These are phyloP conservation scores for Ochotona princeps DNA, from an alignment of 2,113 vertebrate genomes.

Conservation along the genomic window DNA sequence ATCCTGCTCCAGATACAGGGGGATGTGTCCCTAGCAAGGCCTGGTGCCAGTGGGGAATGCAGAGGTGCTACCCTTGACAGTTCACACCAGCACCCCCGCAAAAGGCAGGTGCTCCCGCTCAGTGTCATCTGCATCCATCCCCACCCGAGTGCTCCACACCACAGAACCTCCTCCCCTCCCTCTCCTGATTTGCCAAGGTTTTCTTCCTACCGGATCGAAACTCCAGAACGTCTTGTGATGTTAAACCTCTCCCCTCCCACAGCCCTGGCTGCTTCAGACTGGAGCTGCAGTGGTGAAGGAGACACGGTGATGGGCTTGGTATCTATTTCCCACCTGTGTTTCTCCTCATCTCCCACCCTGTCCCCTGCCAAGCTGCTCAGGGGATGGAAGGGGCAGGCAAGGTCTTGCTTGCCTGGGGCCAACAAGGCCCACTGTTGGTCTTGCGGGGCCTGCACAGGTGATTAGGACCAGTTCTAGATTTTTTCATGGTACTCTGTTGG, in stretches of 20 bases:
- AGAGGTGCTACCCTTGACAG: neutral
- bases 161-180: neutral
- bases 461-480: too few species aligned
- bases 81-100: neutral
- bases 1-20: neutral
- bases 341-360: neutral
- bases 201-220: neutral
- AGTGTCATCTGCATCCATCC: neutral
- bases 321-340: accelerated
- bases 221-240: neutral
- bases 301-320: accelerated
- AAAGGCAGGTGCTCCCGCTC: neutral
- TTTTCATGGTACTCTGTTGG: too few species aligned
- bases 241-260: neutral
- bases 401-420: neutral
- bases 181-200: neutral
- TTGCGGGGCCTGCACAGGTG: too few species aligned
- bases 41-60: neutral
- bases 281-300: neutral
- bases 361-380: neutral
- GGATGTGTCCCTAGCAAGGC: neutral
- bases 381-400: neutral
- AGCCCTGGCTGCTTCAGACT: neutral
- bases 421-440: too few species aligned
- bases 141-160: neutral